phyloP scores from a whole-genome alignment of 2,888 invertebrate species.

The Cotesia congregata region DNA sequence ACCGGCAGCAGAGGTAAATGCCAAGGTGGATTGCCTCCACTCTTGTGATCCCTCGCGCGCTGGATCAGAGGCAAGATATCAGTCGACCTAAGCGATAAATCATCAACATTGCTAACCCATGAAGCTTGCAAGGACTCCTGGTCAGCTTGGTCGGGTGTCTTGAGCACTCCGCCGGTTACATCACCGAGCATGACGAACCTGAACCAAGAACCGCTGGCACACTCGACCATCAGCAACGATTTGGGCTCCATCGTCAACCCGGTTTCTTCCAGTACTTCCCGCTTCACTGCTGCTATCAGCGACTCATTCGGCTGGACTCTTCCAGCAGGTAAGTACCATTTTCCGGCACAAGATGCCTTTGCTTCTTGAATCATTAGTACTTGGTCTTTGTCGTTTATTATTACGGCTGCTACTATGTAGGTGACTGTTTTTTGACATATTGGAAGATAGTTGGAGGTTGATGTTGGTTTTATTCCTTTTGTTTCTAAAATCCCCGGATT shows the following conservation, averaged over 20 bases:
- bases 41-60: slow-evolving; percentile 74
- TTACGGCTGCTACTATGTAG: slow-evolving; percentile 92
- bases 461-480: slow-evolving; percentile 85
- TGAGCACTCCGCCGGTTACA: slow-evolving; percentile 88
- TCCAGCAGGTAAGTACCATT: slow-evolving; percentile 98
- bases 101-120: slow-evolving; percentile 84
- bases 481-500: slow-evolving; percentile 73
- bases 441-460: slow-evolving; percentile 85
- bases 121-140: slow-evolving; percentile 93
- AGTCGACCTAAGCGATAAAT: slow-evolving; percentile 83
- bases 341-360: slow-evolving; percentile 92
- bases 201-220: slow-evolving; percentile 92
- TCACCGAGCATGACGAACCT: slow-evolving; percentile 90
- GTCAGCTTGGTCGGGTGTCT: slow-evolving; percentile 92
- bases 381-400: slow-evolving; percentile 88
- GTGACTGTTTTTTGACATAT: slow-evolving; percentile 87
- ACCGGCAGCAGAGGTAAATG: slow-evolving; percentile 82
- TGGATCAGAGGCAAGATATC: slow-evolving; percentile 89
- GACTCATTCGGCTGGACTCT: slow-evolving; percentile 93
- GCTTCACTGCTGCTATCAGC: slow-evolving; percentile 85
- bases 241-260: slow-evolving; percentile 88
- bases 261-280: slow-evolving; percentile 96
- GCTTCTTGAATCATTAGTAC: slow-evolving; percentile 98
- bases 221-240: slow-evolving; percentile 88
- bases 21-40: slow-evolving; percentile 72